These are phyloP conservation scores for Rattus rattus DNA, from an alignment of 2,113 vertebrate species.

Conservation along the genomic window DNA sequence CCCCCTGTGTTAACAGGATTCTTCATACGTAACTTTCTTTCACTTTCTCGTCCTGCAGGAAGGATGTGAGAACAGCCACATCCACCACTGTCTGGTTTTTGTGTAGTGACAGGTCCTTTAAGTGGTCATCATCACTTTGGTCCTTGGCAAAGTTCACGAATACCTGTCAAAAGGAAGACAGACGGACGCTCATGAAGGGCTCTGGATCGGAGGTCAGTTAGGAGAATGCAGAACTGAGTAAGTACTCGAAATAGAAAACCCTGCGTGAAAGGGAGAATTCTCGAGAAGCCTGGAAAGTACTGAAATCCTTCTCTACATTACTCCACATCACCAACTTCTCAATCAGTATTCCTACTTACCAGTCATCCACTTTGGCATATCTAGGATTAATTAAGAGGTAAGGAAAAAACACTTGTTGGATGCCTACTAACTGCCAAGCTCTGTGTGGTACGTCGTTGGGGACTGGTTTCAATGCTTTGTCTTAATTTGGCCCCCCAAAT, in stretches of 20 bases:
- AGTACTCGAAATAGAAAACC: slow-evolving; percentile 23
- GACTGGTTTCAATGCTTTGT: too few species aligned
- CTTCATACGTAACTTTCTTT: slow-evolving; percentile 95
- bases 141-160: slow-evolving; percentile 99
- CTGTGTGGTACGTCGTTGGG: background rate
- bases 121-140: slow-evolving; percentile 97
- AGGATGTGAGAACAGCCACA: slow-evolving; percentile 87
- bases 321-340: background rate
- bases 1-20: slow-evolving; percentile 65
- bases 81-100: slow-evolving; percentile 91
- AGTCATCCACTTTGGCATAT: background rate
- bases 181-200: background rate
- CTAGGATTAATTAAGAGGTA: background rate
- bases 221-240: background rate
- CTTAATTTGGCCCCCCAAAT: too few species aligned
- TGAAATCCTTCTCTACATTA: slow-evolving; percentile 5
- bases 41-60: slow-evolving; percentile 86
- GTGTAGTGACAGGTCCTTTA: slow-evolving; percentile 94
- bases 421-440: background rate
- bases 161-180: slow-evolving; percentile 88
- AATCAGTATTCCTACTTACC: background rate
- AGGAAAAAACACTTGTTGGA: background rate
- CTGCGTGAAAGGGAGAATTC: background rate
- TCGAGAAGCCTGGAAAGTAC: background rate
- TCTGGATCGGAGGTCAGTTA: background rate